Percentiles rank a stretch among this genome's conserved stretches.
Conservation (phyloP, 2,888 invertebrate species). For the Pollenia angustigena region DNA sequence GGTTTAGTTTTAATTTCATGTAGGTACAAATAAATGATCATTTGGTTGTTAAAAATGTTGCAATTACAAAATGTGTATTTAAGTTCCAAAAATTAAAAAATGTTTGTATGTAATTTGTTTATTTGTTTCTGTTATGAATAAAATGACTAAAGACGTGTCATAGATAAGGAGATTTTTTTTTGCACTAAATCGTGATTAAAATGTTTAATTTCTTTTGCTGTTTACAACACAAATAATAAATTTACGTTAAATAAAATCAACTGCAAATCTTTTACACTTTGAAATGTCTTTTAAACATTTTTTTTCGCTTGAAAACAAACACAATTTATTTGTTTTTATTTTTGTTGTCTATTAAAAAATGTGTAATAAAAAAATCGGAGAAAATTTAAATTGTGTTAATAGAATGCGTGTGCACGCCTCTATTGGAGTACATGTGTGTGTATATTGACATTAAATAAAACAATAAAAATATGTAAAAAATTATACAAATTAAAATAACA, state of each 20-base stretch:
- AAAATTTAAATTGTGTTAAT: conserved; percentile 58
- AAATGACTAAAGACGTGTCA: conserved; percentile 54
- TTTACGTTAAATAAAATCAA: conserved; percentile 42
- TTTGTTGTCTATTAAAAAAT: conserved; percentile 48
- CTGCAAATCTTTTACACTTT: conserved; percentile 29
- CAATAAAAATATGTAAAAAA: conserved; percentile 31
- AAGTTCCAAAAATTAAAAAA: background rate
- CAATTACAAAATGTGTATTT: background rate
- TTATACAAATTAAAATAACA: conserved; percentile 44
- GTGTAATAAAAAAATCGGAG: conserved; percentile 29
- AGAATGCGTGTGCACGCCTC: conserved; percentile 20
- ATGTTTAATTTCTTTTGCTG: conserved; percentile 56
- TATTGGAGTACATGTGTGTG: background rate
- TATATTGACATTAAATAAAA: conserved; percentile 41
- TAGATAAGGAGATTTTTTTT: conserved; percentile 45
- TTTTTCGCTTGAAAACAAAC: conserved; percentile 16
- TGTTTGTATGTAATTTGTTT: background rate
- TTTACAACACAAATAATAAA: conserved; percentile 20
- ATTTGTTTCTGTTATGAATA: conserved; percentile 19
- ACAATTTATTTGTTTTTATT: conserved; percentile 30
- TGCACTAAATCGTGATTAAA: conserved; percentile 65
- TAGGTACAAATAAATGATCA: too few species aligned
- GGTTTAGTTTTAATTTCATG: too few species aligned
- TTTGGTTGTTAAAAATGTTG: conserved; percentile 13
- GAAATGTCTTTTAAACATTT: conserved; percentile 48